Percentiles rank a stretch among this genome's conserved stretches.
phyloP scores from a whole-genome alignment of 2,888 invertebrate genomes.

The Agrochola circellaris region DNA sequence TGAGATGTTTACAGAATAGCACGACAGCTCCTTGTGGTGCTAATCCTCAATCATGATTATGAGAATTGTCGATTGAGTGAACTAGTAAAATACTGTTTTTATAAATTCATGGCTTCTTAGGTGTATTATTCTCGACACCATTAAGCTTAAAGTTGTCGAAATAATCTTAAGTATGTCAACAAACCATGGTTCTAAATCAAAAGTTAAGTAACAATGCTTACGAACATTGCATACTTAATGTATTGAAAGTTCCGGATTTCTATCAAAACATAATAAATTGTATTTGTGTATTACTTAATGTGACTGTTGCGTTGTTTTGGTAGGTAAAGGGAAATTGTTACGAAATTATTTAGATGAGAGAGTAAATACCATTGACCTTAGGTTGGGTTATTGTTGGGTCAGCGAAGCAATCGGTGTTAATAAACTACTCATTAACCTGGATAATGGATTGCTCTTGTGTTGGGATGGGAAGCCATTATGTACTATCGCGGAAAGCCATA shows the following conservation, averaged over 20 bases:
- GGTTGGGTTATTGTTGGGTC: slow-evolving; percentile 38
- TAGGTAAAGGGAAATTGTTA: slow-evolving; percentile 52
- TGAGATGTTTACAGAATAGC: no score
- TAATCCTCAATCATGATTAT: neutral
- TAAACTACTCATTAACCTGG: slow-evolving; percentile 40
- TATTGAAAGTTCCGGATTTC: slow-evolving; percentile 6
- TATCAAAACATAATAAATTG: slow-evolving; percentile 42
- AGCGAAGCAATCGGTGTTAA: slow-evolving; percentile 11
- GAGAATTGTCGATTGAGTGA: neutral
- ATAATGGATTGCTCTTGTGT: neutral
- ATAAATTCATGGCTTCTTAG: neutral
- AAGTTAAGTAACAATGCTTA: slow-evolving; percentile 46
- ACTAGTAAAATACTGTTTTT: neutral
- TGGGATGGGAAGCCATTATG: no score
- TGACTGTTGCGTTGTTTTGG: slow-evolving; percentile 18
- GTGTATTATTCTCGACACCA: neutral
- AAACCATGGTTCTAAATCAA: slow-evolving; percentile 13
- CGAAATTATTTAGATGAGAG: slow-evolving; percentile 55
- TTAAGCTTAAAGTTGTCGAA: slow-evolving; percentile 19
- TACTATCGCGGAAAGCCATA: no score
- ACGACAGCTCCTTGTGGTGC: neutral
- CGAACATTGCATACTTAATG: slow-evolving; percentile 16
- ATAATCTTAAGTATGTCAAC: slow-evolving; percentile 22
- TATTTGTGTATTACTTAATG: slow-evolving; percentile 36
- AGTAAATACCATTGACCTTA: slow-evolving; percentile 56